Evolutionary conservation across 2,888 invertebrate genomes (phyloP).

Genomic region (Cryptops parisi): DNA sequence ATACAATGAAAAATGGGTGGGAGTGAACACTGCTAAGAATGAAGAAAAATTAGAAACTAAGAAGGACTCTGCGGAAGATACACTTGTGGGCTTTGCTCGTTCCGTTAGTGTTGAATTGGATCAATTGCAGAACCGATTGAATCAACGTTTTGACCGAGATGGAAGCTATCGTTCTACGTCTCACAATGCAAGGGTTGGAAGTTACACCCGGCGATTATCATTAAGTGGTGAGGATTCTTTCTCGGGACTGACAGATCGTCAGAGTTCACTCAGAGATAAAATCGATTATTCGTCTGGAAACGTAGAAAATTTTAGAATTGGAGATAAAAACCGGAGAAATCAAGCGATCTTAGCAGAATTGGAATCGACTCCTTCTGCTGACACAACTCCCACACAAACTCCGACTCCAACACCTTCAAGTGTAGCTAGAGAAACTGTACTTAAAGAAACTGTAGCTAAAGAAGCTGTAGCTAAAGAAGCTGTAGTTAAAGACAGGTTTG

Average conservation of each 20-base stretch:
- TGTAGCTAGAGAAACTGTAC: too few relatives aligned
- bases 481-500: not conserved
- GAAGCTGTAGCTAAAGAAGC: not conserved
- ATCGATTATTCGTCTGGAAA: not conserved
- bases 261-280: not conserved
- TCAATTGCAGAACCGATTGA: slow-evolving; percentile 1
- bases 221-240: not conserved
- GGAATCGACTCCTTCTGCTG: not conserved
- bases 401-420: not conserved
- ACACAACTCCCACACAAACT: not conserved
- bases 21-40: not conserved
- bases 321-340: not conserved
- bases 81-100: slow-evolving; percentile 2
- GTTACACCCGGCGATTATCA: not conserved
- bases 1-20: slow-evolving; percentile 4
- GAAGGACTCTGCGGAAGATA: not conserved
- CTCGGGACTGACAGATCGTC: not conserved
- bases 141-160: not conserved
- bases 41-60: not conserved
- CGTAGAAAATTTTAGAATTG: not conserved
- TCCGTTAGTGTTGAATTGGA: slow-evolving; percentile 6
- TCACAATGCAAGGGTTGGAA: not conserved
- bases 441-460: too few relatives aligned
- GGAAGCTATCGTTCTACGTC: not conserved
- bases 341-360: not conserved